Base-by-base conservation (phyloP, 2,113 vertebrate genomes). In the Archocentrus centrarchus region DNA sequence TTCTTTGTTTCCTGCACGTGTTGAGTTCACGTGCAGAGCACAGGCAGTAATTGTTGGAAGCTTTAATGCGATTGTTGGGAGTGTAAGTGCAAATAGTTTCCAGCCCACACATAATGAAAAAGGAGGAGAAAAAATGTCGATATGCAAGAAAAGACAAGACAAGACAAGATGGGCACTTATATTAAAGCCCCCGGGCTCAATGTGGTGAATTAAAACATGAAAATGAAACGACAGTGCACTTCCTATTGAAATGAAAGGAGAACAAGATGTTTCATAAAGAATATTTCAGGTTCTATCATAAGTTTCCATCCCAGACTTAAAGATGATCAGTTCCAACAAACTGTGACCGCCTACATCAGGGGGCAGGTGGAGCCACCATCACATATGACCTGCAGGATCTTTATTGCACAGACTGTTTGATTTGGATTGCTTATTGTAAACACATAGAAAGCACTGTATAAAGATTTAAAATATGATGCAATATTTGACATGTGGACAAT, bases 201-300 rank as follows among this genome's bases (percentile, higher is more conserved):
- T 20, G 30, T 53, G 17, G 50, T 4, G 44, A 5, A 11, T 15
- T 50, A 30, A 68, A 11, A 10, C 22, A 70, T 15, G 50, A 50
- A 30, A 30, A 50, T 0, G 0, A 73, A 73, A 30, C 20, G 50
- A 1, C 66, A 5, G 44, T 32, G 2, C 13, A 3, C 53, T 73
- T 73, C 17, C 44, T 2, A 20, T 32, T 53, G 32, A 8, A 70
- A 73, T 5, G 7, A 73, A 32, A 73, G 17, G 30, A 3, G 24
- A 13, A 24, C 0, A 27, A 32, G 44, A 20, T 70, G 41, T 9
- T 32, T 70, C 6, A 3, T 70, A 20, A 70, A 20, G 6, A 2
- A 73, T 32, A 20, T 73, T 53, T 53, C 17, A 70, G 44, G 0
- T 4, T 32, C 1, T 50, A 30, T 68, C 3, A 68, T 47, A 30